phyloP scores from a whole-genome alignment of 1,140 invertebrate species.

The Conus ventricosus region DNA sequence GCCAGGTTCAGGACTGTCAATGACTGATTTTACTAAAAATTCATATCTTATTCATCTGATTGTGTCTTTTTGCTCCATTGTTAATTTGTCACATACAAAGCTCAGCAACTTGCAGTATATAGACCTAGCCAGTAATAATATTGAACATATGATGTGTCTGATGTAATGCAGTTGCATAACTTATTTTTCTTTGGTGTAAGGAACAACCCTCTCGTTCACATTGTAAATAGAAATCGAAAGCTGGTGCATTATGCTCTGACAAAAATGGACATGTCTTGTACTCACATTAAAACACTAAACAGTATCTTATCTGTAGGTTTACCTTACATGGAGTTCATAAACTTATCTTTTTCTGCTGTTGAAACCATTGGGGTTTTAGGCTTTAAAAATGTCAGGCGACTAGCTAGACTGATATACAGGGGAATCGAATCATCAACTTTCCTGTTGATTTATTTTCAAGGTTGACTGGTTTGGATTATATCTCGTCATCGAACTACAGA shows the following conservation, averaged over 20 bases:
- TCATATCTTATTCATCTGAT: neutral
- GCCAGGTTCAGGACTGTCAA: neutral
- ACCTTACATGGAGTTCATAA: neutral
- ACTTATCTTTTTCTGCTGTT: neutral
- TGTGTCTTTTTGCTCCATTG: neutral
- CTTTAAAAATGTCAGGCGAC: neutral
- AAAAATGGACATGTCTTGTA: neutral
- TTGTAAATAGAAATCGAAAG: no score
- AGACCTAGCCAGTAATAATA: constrained; percentile 31
- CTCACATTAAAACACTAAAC: constrained; percentile 15
- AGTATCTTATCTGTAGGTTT: constrained; percentile 10
- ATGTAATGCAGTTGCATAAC: neutral
- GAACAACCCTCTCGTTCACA: constrained; percentile 4
- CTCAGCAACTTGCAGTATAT: neutral
- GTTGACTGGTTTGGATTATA: no score
- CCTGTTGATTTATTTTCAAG: neutral
- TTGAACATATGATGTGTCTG: neutral
- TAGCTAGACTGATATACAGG: neutral
- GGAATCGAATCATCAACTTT: neutral
- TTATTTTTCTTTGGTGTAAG: constrained; percentile 21
- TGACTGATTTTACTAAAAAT: neutral
- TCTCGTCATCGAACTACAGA: no score
- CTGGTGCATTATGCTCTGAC: neutral
- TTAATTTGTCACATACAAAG: constrained; percentile 5
- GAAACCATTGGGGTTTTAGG: neutral